Evolutionary conservation across 92 coral and sea anemone genomes (phyloP), one percentile per base, ranked within the genome.

Genomic region (Epizoanthus ramosus): DNA sequence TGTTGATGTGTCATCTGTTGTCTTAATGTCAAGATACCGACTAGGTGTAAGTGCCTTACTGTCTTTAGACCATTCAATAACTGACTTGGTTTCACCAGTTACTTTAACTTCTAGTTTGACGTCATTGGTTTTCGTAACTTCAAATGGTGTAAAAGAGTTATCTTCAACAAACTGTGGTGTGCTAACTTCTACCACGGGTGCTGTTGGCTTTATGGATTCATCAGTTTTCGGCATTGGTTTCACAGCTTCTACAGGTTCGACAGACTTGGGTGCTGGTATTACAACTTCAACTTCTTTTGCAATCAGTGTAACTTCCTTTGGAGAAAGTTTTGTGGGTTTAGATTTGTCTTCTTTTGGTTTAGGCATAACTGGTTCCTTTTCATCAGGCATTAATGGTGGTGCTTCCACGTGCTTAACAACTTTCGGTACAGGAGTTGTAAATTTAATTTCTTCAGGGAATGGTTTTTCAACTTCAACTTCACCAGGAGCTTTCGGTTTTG

Each of bases 121-220:
- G 84, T 95, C 98, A 2, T 96, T 93, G 58, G 86, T 88, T 57
- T 90, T 90, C 3, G 96, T 91, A 23, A 95, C 87, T 60, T 91
- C 76, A 43, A 87, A 86, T 63, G 88, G 88, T 64, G 79, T 87
- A 37, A 81, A 89, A 74, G 85, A 80, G 12, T 87, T 90, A 41
- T 83, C 79, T 73, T 90, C 92, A 6, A 91, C 88, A 71, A 92
- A 89, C 74, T 85, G 85, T 19, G 96, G 93, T 28, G 85, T 85
- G 14, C 68, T 56, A 57, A 87, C 86, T 17, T 84, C 88, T 21
- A 69, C 86, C 17, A 74, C 82, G 3, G 54, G 71, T 52, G 79
- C 72, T 12, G 52, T 67, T 45, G 68, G 31, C 17, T 68, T n/a
- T 57, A 19, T 39, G 18, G 22, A 39, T 76, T 76, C 39, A 24